Conservation (phyloP, 2,113 vertebrate species). For the Varanus salvator region DNA sequence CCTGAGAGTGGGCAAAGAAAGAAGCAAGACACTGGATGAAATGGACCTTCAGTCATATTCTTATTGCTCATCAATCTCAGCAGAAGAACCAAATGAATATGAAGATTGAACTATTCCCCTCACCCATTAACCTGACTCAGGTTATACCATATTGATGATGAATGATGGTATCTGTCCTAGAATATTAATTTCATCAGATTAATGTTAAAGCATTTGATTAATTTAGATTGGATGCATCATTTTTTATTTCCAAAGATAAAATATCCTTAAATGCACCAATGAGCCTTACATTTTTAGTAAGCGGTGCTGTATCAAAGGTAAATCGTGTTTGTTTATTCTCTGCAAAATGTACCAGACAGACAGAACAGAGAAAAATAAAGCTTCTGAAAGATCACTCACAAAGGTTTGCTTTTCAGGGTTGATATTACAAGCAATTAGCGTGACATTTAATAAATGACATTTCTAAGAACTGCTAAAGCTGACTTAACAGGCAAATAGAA, state of each 20-base stretch:
- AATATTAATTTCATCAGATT: not conserved
- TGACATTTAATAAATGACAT: conserved; percentile 70
- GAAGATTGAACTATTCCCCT: not conserved
- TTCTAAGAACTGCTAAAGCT: conserved; percentile 63
- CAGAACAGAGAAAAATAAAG: conserved; percentile 50
- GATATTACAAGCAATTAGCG: conserved; percentile 69
- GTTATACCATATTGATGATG: not conserved
- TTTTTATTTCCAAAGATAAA: conserved; percentile 42
- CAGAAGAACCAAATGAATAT: not conserved
- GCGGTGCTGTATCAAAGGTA: conserved; percentile 25
- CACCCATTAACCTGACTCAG: not conserved
- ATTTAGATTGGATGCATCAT: conserved; percentile 27
- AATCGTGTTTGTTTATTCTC: conserved; percentile 53
- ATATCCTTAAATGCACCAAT: conserved; percentile 34
- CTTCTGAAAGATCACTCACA: conserved; percentile 56
- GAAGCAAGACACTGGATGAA: not conserved
- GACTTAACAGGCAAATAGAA: conserved; percentile 58
- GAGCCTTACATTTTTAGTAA: conserved; percentile 40
- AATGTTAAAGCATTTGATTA: not conserved
- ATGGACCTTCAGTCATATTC: not conserved
- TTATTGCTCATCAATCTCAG: not conserved
- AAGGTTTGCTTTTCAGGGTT: conserved; percentile 62
- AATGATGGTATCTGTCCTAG: not conserved
- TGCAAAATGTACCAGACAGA: conserved; percentile 56
- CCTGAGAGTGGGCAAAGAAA: not conserved